phyloP scores from a whole-genome alignment of 2,888 invertebrate species.

The Lampropteryx suffumata region DNA sequence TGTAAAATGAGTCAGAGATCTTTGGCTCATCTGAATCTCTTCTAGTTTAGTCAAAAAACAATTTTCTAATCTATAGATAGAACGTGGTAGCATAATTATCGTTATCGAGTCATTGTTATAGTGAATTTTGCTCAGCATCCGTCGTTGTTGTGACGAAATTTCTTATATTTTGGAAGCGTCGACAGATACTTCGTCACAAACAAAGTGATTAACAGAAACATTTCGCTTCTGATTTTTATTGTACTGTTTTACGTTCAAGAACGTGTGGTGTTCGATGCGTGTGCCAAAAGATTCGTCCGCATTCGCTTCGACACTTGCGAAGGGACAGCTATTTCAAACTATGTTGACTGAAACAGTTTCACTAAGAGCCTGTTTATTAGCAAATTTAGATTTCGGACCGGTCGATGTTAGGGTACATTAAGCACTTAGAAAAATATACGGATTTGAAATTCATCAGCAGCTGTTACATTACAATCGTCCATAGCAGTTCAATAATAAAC shows the following conservation, averaged over 20 bases:
- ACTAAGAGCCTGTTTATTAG: neutral
- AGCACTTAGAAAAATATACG: too few species aligned
- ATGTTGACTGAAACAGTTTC: conserved; percentile 2
- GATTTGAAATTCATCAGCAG: too few species aligned
- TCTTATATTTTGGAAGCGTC: conserved; percentile 41
- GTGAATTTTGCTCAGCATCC: conserved; percentile 7
- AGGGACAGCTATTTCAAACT: conserved; percentile 57
- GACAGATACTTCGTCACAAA: conserved; percentile 51
- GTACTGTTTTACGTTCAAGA: conserved; percentile 44
- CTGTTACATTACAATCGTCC: too few species aligned
- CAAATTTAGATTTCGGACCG: too few species aligned
- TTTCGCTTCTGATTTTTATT: conserved; percentile 47
- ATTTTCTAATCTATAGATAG: neutral
- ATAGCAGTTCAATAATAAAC: too few species aligned
- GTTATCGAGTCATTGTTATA: conserved; percentile 3
- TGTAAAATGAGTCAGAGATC: neutral
- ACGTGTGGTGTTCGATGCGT: conserved; percentile 42
- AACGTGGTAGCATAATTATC: too few species aligned
- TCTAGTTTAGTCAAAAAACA: neutral
- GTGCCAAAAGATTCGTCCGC: conserved; percentile 60
- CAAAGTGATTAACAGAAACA: conserved; percentile 59
- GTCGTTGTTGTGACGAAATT: conserved; percentile 33
- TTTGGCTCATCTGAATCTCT: neutral
- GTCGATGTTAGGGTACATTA: too few species aligned
- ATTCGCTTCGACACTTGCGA: conserved; percentile 51